Percentiles rank a stretch among this genome's conserved stretches.
Conservation (phyloP, 2,113 vertebrate species). For the Blennius ocellaris region DNA sequence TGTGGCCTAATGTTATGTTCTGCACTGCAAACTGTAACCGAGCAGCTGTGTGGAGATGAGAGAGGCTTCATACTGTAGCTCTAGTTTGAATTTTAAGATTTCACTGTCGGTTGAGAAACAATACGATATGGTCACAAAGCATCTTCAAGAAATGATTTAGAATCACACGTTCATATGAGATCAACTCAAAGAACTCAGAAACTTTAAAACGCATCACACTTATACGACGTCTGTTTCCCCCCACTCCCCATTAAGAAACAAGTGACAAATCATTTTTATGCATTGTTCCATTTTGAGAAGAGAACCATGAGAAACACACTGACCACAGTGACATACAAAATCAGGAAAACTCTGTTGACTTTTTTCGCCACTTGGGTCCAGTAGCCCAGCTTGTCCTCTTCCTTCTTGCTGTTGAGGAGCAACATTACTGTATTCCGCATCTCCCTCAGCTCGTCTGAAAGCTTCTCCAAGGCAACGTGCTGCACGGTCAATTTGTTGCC, state of each 20-base stretch:
- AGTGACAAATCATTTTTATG: background rate
- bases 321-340: conserved; percentile 30
- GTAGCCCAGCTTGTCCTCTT: background rate
- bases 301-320: conserved; percentile 25
- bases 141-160: too few species aligned
- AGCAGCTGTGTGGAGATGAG: too few species aligned
- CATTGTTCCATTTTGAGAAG: conserved; percentile 36
- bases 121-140: too few species aligned
- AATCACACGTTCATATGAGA: too few species aligned
- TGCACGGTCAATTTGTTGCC: conserved; percentile 6
- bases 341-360: conserved; percentile 41
- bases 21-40: too few species aligned
- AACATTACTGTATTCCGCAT: conserved; percentile 31
- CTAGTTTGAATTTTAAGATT: too few species aligned
- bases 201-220: background rate
- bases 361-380: conserved; percentile 39
- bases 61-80: too few species aligned
- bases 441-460: conserved; percentile 41
- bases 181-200: too few species aligned
- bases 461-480: conserved; percentile 1
- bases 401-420: conserved; percentile 1
- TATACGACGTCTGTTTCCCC: too few species aligned
- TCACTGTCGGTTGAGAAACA: too few species aligned
- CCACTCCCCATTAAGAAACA: too few species aligned
- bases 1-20: too few species aligned